Percentiles rank a stretch among this genome's conserved stretches.
These are phyloP conservation scores for Tetanocera ferruginea DNA, from an alignment of 2,888 invertebrate genomes.

Conservation along the genomic window DNA sequence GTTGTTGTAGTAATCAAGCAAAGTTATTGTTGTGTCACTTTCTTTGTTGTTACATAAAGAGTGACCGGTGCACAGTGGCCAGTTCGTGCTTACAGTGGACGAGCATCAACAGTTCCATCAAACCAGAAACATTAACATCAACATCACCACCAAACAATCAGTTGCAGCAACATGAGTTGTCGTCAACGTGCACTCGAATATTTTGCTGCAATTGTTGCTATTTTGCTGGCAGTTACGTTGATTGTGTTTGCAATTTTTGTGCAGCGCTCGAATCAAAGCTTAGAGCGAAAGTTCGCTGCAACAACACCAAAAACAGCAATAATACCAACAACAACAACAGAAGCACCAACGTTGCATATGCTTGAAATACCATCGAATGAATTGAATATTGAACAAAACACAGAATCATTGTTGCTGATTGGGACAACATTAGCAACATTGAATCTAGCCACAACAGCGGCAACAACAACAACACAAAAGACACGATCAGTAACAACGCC, in stretches of 20 bases:
- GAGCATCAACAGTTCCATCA: neutral
- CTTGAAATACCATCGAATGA: constrained; percentile 19
- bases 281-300: constrained; percentile 48
- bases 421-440: constrained; percentile 51
- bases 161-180: constrained; percentile 52
- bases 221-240: constrained; percentile 54
- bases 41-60: constrained; percentile 26
- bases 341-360: constrained; percentile 41
- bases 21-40: neutral
- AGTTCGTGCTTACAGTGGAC: neutral
- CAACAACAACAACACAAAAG: constrained; percentile 45
- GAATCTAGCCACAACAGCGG: constrained; percentile 31
- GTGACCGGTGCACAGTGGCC: constrained; percentile 4
- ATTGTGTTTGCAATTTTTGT: constrained; percentile 60
- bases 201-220: constrained; percentile 48
- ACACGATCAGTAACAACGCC: constrained; percentile 27
- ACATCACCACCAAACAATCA: neutral
- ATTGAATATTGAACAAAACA: constrained; percentile 25
- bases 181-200: constrained; percentile 50
- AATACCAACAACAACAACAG: constrained; percentile 48
- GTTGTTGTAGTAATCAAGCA: neutral
- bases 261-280: constrained; percentile 43
- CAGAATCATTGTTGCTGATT: constrained; percentile 51
- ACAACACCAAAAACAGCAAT: constrained; percentile 38
- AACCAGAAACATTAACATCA: neutral